A percentile compares a stretch with the other conserved stretches of the same genome.
phyloP scores from a whole-genome alignment of 2,113 vertebrate species.

The Cricetomys ansorgei region DNA sequence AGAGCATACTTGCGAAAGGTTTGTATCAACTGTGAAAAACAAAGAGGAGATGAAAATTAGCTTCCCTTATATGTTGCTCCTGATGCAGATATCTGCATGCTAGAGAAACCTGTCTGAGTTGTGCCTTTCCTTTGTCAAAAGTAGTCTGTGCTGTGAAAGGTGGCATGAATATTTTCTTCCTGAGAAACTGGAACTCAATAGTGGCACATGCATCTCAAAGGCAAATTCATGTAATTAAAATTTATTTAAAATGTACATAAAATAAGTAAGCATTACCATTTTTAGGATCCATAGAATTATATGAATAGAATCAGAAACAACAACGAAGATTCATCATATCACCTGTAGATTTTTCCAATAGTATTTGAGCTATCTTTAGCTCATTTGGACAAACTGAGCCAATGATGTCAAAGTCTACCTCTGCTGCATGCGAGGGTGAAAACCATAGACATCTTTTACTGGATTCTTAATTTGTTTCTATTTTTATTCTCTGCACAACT shows the following conservation, averaged over 20 bases:
- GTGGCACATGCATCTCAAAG: neutral
- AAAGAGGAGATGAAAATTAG: neutral
- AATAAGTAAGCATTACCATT: neutral
- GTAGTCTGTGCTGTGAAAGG: neutral
- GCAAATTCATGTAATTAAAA: slow-evolving; percentile 10
- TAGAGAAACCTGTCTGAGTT: neutral
- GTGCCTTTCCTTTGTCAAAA: neutral
- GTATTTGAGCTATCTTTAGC: no score
- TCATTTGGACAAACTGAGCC: neutral
- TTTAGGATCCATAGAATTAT: neutral
- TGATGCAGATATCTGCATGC: neutral
- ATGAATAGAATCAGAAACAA: neutral
- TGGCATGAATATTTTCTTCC: neutral
- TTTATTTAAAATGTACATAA: neutral
- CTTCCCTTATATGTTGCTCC: neutral
- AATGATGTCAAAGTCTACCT: neutral
- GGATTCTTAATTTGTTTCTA: neutral
- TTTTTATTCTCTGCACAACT: neutral
- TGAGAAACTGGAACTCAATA: neutral
- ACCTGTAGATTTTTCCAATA: neutral
- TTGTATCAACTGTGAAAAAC: neutral
- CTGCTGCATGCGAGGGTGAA: neutral
- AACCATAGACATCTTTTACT: neutral
- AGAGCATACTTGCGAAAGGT: neutral
- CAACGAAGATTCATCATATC: neutral